phyloP scores from a whole-genome alignment of 2,888 invertebrate genomes.

The Nymphalis urticae region DNA sequence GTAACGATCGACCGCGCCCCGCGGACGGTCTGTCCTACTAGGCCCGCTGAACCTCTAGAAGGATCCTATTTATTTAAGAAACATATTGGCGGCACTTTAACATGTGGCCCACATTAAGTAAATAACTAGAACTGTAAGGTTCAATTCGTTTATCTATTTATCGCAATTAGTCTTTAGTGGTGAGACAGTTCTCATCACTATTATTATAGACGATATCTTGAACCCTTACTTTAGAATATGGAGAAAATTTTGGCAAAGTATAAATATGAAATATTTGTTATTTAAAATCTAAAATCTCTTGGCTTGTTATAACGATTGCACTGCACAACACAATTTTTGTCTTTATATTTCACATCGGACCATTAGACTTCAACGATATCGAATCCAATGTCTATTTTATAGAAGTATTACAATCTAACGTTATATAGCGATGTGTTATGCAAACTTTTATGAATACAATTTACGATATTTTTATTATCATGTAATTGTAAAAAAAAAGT shows the following conservation, averaged over 20 bases:
- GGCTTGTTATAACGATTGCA: too few relatives aligned
- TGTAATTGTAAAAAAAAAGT: neutral
- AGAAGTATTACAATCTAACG: neutral
- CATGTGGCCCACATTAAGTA: too few relatives aligned
- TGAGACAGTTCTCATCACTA: too few relatives aligned
- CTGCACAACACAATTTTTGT: neutral
- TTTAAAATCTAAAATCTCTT: too few relatives aligned
- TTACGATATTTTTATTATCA: neutral
- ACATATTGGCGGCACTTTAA: neutral
- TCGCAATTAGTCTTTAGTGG: too few relatives aligned
- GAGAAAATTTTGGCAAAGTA: too few relatives aligned
- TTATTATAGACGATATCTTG: too few relatives aligned
- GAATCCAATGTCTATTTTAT: neutral
- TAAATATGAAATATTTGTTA: too few relatives aligned
- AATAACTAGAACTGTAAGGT: too few relatives aligned
- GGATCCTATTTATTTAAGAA: constrained; percentile 1
- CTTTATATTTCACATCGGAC: neutral
- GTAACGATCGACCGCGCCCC: constrained; percentile 45
- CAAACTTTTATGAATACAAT: neutral
- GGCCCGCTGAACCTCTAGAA: neutral
- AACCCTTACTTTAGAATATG: too few relatives aligned
- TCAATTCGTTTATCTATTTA: too few relatives aligned
- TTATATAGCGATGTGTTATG: neutral
- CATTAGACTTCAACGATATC: constrained; percentile 3
- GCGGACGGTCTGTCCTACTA: constrained; percentile 20